A percentile compares a stretch with the other conserved stretches of the same genome.
Evolutionary conservation across 1,140 invertebrate species (phyloP).

Genomic region (Zaprionus kolodkinae): DNA sequence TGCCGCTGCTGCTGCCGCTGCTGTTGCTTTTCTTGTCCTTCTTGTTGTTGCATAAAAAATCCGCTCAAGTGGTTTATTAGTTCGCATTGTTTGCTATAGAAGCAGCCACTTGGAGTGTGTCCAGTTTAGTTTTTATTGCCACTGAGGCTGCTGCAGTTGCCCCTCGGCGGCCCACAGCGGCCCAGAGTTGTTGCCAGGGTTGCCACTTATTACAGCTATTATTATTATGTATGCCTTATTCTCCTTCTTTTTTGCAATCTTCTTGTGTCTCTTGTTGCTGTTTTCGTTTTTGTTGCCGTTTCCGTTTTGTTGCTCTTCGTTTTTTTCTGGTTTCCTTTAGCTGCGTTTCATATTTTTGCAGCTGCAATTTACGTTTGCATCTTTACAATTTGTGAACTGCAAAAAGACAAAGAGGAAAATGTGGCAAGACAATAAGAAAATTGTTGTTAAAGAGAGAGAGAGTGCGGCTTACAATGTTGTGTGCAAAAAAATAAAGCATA

Average conservation of each 20-base stretch:
- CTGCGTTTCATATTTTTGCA: constrained; percentile 42
- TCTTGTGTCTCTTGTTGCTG: not conserved
- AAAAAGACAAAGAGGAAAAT: constrained; percentile 37
- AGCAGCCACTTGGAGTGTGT: constrained; percentile 48
- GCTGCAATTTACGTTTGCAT: constrained; percentile 40
- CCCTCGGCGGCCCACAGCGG: constrained; percentile 14
- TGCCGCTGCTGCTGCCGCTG: constrained; percentile 39
- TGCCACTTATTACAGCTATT: constrained; percentile 21
- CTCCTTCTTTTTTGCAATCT: not conserved
- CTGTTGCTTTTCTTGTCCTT: constrained; percentile 9
- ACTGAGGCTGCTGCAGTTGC: constrained; percentile 18
- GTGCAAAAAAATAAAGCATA: not conserved
- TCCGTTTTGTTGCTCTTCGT: not conserved
- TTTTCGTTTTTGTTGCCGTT: constrained; percentile 17
- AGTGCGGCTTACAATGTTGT: not conserved
- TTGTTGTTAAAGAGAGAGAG: constrained; percentile 18
- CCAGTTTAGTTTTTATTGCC: constrained; percentile 31
- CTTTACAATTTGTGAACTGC: constrained; percentile 65
- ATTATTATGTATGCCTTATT: constrained; percentile 30
- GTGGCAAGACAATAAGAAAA: constrained; percentile 21
- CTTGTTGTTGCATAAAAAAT: constrained; percentile 53
- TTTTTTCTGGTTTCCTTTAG: not conserved
- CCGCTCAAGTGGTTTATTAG: constrained; percentile 77
- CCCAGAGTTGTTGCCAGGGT: constrained; percentile 13
- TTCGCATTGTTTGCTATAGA: constrained; percentile 70